Evolutionary conservation across 2,888 invertebrate genomes (phyloP).

Genomic region (Andricus curvator): DNA sequence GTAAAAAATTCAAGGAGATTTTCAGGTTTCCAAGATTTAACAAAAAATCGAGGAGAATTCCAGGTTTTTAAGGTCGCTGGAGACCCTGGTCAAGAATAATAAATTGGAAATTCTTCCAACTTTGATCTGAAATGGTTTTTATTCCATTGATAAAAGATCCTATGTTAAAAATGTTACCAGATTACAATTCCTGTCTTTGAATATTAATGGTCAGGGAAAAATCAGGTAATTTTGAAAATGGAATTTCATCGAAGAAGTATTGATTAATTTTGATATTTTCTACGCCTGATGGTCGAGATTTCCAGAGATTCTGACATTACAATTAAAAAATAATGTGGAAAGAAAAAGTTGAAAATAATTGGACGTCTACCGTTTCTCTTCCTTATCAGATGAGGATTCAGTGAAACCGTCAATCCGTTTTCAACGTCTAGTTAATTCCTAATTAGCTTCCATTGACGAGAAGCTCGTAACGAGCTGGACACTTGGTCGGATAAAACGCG

Average conservation of each 20-base stretch:
- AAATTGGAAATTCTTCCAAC: too few relatives aligned
- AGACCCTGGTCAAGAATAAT: too few relatives aligned
- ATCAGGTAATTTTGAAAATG: not conserved
- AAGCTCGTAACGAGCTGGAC: conserved; percentile 44
- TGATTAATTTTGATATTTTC: not conserved
- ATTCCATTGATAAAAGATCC: too few relatives aligned
- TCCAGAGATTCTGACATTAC: not conserved
- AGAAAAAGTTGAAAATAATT: conserved; percentile 53
- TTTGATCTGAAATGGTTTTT: too few relatives aligned
- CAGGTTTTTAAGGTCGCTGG: too few relatives aligned
- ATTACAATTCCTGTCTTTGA: too few relatives aligned
- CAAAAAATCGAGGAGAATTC: too few relatives aligned
- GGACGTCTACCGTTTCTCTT: conserved; percentile 50
- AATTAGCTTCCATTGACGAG: conserved; percentile 52
- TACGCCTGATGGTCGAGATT: not conserved
- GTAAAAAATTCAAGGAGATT: too few relatives aligned
- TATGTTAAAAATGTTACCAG: too few relatives aligned
- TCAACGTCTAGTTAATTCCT: conserved; percentile 55
- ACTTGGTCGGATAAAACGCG: not conserved
- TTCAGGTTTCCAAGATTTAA: too few relatives aligned
- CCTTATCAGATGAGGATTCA: conserved; percentile 42
- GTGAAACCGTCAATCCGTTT: conserved; percentile 48
- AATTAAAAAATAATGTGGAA: conserved; percentile 44
- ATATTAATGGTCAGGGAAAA: too few relatives aligned
- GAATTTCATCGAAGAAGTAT: not conserved